phyloP scores from a whole-genome alignment of 53 echinoderm and acorn worm species.

The Stichopus horrens region DNA sequence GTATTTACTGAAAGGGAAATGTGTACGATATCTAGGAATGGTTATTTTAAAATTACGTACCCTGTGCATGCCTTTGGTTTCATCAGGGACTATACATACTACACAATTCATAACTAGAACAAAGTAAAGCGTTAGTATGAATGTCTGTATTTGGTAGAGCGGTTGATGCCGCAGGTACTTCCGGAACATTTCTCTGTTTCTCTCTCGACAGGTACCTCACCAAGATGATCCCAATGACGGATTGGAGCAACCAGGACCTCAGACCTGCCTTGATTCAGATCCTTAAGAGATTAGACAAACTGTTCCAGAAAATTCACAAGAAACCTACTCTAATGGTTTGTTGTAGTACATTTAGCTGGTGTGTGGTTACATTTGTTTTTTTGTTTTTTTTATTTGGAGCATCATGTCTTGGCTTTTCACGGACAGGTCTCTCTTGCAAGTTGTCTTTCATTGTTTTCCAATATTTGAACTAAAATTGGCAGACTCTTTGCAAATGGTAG shows the following conservation, averaged over 20 bases:
- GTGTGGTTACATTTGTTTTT: neutral
- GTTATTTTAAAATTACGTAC: neutral
- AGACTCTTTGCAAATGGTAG: too few relatives aligned
- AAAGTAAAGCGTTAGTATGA: too few relatives aligned
- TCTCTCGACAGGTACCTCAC: conserved; percentile 75
- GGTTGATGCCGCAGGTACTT: neutral
- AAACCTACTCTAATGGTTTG: conserved; percentile 95
- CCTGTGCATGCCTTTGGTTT: neutral
- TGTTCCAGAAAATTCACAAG: conserved; percentile 98
- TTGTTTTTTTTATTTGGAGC: too few relatives aligned
- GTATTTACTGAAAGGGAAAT: neutral
- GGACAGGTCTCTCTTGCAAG: too few relatives aligned
- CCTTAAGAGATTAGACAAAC: conserved; percentile 92
- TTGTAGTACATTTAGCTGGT: neutral
- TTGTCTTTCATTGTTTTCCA: too few relatives aligned
- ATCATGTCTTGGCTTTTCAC: too few relatives aligned
- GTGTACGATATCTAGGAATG: neutral
- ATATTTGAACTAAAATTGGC: too few relatives aligned
- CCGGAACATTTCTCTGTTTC: neutral
- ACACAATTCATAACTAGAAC: too few relatives aligned
- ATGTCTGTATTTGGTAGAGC: neutral
- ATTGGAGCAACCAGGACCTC: conserved; percentile 93
- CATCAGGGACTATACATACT: too few relatives aligned
- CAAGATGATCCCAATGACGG: conserved; percentile 94
- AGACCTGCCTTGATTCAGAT: conserved; percentile 91